Base-by-base conservation (phyloP, 2,888 invertebrate genomes). In the Ophion costatus region DNA sequence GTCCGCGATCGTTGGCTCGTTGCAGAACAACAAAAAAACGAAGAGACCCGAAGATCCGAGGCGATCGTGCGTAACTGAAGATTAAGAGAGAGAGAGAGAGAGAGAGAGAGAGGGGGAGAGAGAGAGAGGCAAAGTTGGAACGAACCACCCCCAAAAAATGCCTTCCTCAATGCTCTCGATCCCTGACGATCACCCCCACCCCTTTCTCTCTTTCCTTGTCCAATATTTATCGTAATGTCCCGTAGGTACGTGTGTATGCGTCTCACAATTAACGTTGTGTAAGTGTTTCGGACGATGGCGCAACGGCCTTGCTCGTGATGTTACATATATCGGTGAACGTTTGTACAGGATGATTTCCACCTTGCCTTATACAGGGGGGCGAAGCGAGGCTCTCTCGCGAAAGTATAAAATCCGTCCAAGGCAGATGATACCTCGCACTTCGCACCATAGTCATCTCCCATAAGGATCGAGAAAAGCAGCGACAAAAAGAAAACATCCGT, bases 271-370 rank as follows among this genome's bases (percentile, higher is more conserved):
- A 78, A 69, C 84, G 83, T 89, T 86, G 87, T 82, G 88, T 82
- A 87, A 87, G 88, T 85, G 85, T 87, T 88, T 90, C 87, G 88
- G 88, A 80, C 66, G 80, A 80, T 91, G 92, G 89, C 90, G 91
- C 90, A 92, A 92, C 90, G 92, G 89, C 91, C 92, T 92, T 92
- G 92, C 92, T 92, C 92, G 91, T 90, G 89, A 91, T 92, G 91
- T 92, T 92, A 91, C 92, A 92, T 90, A 87, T 87, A 91, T 92
- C 90, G 90, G 91, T 88, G 88, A 88, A 88, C 85, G 89, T 80
- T 80, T 80, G 80, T 81, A 63, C 87, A 88, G 88, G 88, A 89
- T 88, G 85, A 88, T 88, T 79, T 80, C 75, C 74, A 80, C 86
- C 87, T 87, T 83, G 59, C 61, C 51, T 17, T 51, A 38, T 59